A percentile compares a stretch with the other conserved stretches of the same genome.
Evolutionary conservation across 2,888 invertebrate genomes (phyloP).

Genomic region (Philonicus albiceps): DNA sequence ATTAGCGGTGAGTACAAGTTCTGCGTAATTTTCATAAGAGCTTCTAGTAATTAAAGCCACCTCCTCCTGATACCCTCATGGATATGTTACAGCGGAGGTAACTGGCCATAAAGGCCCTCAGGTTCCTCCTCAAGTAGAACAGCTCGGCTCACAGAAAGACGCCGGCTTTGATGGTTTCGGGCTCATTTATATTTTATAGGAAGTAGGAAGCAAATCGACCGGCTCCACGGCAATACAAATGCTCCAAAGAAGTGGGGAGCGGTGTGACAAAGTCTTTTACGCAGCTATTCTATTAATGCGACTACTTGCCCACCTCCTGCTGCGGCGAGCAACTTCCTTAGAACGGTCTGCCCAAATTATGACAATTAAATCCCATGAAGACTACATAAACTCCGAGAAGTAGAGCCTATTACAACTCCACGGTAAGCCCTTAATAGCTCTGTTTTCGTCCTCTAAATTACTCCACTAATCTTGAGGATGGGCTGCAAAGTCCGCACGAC

Average conservation of each 20-base stretch:
- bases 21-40: background rate
- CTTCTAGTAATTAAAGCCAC: background rate
- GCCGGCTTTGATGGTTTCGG: background rate
- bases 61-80: background rate
- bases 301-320: background rate
- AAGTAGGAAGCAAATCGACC: background rate
- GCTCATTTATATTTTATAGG: background rate
- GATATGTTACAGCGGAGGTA: background rate
- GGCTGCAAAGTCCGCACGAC: background rate
- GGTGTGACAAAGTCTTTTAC: background rate
- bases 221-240: background rate
- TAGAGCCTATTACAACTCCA: background rate
- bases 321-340: background rate
- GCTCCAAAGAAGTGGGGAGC: background rate
- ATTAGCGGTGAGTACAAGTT: background rate
- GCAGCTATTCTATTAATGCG: background rate
- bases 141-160: background rate
- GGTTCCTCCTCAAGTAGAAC: background rate
- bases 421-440: background rate
- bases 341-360: background rate
- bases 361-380: background rate
- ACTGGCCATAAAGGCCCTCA: background rate
- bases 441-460: background rate
- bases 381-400: background rate
- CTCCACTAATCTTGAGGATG: background rate